A percentile compares a stretch with the other conserved stretches of the same genome.
Evolutionary conservation across 2,888 invertebrate species (phyloP).

Genomic region (Cerastis rubricosa): DNA sequence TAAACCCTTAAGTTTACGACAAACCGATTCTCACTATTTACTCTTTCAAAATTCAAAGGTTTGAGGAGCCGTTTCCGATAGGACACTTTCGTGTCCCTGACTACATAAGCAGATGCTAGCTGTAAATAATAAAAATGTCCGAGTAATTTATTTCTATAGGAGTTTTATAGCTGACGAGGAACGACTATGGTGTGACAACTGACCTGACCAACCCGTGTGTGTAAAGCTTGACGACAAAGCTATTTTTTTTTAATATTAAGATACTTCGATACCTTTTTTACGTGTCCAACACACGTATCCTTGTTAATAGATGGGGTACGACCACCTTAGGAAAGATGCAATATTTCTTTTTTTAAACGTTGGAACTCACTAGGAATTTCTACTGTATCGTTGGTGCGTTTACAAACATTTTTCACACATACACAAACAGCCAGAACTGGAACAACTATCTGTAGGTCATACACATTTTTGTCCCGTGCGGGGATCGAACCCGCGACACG

Average conservation of each 20-base stretch:
- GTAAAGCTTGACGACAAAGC: neutral
- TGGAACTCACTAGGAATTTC: too few species aligned
- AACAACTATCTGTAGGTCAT: too few species aligned
- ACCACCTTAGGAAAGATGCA: neutral
- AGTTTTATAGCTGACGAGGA: neutral
- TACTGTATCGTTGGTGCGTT: too few species aligned
- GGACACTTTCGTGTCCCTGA: neutral
- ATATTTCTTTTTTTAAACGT: too few species aligned
- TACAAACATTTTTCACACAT: too few species aligned
- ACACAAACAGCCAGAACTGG: too few species aligned
- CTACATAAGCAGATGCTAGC: neutral
- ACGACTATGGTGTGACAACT: too few species aligned
- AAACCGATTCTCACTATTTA: neutral
- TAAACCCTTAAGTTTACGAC: slow-evolving; percentile 29
- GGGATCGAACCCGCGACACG: too few species aligned
- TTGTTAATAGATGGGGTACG: neutral
- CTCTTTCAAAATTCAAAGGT: slow-evolving; percentile 21
- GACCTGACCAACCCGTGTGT: neutral
- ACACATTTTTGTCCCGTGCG: too few species aligned
- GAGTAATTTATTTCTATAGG: neutral
- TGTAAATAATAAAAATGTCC: slow-evolving; percentile 33
- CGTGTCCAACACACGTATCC: neutral
- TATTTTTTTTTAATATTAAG: neutral
- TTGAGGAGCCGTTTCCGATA: neutral
- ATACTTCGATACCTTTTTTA: neutral